Evolutionary conservation across 2,888 invertebrate species (phyloP).

Genomic region (Cosmopolites sordidus): DNA sequence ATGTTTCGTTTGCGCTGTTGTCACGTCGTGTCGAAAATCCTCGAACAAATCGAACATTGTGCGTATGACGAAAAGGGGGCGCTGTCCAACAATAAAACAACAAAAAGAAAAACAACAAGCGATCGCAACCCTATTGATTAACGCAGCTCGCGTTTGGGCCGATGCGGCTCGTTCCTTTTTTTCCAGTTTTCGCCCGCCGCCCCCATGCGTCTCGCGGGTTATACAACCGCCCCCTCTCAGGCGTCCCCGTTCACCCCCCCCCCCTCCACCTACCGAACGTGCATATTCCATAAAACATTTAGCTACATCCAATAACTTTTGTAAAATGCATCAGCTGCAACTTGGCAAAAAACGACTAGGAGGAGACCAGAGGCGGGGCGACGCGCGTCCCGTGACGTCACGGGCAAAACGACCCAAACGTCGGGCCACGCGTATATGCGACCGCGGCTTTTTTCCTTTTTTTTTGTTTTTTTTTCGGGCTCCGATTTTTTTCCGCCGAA

Average conservation of each 20-base stretch:
- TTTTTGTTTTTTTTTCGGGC: not conserved
- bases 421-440: slow-evolving; percentile 18
- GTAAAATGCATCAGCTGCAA: slow-evolving; percentile 9
- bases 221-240: not conserved
- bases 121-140: slow-evolving; percentile 1
- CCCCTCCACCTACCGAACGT: not conserved
- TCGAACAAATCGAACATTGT: too few relatives aligned
- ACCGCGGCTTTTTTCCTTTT: slow-evolving; percentile 18
- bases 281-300: slow-evolving; percentile 15
- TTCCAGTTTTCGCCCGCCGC: not conserved
- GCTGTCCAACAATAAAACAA: too few relatives aligned
- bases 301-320: slow-evolving; percentile 23
- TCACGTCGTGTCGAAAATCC: too few relatives aligned
- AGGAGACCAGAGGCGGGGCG: slow-evolving; percentile 23
- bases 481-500: not conserved
- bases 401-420: not conserved
- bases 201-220: not conserved
- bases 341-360: slow-evolving; percentile 25
- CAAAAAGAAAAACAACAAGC: not conserved
- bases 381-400: slow-evolving; percentile 14
- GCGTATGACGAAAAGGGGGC: too few relatives aligned
- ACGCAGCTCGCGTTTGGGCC: not conserved
- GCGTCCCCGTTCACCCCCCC: not conserved
- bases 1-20: too few relatives aligned
- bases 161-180: not conserved